Evolutionary conservation across 2,888 invertebrate species (phyloP), one percentile per base, ranked within the genome.

Genomic region (Tipula confusa): DNA sequence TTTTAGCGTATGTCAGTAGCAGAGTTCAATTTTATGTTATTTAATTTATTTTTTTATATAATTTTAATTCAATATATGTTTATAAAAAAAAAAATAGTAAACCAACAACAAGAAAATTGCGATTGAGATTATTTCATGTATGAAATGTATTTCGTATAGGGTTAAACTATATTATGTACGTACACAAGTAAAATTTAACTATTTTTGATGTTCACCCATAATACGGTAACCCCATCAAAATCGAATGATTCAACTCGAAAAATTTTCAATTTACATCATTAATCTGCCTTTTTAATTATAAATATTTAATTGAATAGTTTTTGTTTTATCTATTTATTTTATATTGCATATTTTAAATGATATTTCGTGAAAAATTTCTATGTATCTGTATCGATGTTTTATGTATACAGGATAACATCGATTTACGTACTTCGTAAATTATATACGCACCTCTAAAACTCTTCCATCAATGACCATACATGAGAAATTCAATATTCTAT

Each of bases 1-100:
- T 64, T 64, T 64, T 64, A 64, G 64, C 64, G 64, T 64, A 64
- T 64, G 64, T 64, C 64, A 24, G 64, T 64, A 64, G 64, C 64
- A 64, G 64, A 64, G 64, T 64, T 64, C 64, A 64, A 64, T 64
- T 64, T 64, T 24, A 64, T 64, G 64, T 64, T 64, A 64, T 64
- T 64, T 64, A 64, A 64, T 64, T 64, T 64, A 43, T 24, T 64
- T 64, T 64, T 24, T 64, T 64, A 7, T 43, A 43, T 43, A 43
- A 43, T 43, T 43, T 64, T 64, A 64, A 64, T 24, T 64, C 64
- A 24, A 64, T 64, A 64, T 64, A 64, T 6, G 24, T 24, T 9
- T 43, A 15, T 15, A 43, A 15, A 36, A 36, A 11, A 15, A 43
- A 15, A 43, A 43, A 15, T 43, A 15, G 43, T 43, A 43, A 43